These are phyloP conservation scores for Metopia argyrocephala DNA, from an alignment of 2,888 invertebrate species.

Conservation along the genomic window DNA sequence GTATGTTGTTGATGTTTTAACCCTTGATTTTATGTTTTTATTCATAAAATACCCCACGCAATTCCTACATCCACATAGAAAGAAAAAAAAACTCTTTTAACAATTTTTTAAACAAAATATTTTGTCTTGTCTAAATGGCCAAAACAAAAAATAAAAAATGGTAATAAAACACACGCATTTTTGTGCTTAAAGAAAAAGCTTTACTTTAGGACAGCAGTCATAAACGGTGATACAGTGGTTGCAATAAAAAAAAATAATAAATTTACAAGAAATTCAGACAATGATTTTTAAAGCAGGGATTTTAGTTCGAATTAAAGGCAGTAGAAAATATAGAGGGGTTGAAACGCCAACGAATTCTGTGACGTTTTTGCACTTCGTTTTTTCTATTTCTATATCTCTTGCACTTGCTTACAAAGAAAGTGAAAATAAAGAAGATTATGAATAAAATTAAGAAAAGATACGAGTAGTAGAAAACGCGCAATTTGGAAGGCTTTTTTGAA, in stretches of 20 bases:
- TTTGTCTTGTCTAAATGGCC: conserved; percentile 23
- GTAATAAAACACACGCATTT: conserved; percentile 61
- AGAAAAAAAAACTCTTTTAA: neutral
- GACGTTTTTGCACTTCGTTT: no score
- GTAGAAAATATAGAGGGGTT: no score
- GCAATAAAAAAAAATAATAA: neutral
- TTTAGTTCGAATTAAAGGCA: no score
- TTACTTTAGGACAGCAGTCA: neutral
- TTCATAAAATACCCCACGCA: conserved; percentile 64
- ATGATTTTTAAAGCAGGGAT: no score
- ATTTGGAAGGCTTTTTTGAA: no score
- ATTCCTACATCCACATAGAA: conserved; percentile 27
- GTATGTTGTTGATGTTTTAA: conserved; percentile 50
- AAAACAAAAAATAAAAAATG: conserved; percentile 21
- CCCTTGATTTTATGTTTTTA: conserved; percentile 37
- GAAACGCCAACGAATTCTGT: no score
- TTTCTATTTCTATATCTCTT: no score
- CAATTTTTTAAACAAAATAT: conserved; percentile 10
- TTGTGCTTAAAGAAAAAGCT: neutral
- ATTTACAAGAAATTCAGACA: no score
- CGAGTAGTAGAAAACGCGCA: no score
- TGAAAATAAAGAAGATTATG: no score
- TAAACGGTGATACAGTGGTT: neutral
- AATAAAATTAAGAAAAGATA: no score
- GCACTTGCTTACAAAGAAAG: no score